phyloP scores from a whole-genome alignment of 2,797 vertebrate genomes.

The Mus minutoides region DNA sequence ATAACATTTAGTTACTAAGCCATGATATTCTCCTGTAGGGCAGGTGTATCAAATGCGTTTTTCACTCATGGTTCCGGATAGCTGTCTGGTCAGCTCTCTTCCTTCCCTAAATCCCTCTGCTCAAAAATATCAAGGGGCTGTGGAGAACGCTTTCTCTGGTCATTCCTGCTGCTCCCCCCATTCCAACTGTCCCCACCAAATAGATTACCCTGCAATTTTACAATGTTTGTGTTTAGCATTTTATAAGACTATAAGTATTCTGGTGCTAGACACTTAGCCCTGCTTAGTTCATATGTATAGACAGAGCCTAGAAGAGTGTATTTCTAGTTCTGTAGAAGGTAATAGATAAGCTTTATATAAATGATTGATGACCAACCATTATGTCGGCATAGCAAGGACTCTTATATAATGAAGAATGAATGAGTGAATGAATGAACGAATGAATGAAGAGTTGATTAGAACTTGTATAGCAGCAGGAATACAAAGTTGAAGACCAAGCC shows the following conservation, averaged over 20 bases:
- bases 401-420: not conserved
- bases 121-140: not conserved
- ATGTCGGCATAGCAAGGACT: not conserved
- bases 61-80: no score
- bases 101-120: not conserved
- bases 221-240: not conserved
- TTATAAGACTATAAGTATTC: not conserved
- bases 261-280: not conserved
- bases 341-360: not conserved
- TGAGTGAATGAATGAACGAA: not conserved
- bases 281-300: not conserved
- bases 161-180: no score
- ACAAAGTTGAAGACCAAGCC: not conserved
- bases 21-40: not conserved
- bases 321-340: not conserved
- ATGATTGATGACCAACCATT: not conserved
- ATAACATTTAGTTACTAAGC: not conserved
- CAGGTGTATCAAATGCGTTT: not conserved
- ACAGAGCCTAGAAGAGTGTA: not conserved
- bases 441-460: not conserved
- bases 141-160: not conserved
- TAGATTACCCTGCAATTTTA: not conserved
- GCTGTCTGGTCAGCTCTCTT: not conserved
- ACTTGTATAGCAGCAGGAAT: not conserved
- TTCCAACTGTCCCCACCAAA: not conserved